Evolutionary conservation across 2,888 invertebrate species (phyloP).

Genomic region (Mycogona germanica): DNA sequence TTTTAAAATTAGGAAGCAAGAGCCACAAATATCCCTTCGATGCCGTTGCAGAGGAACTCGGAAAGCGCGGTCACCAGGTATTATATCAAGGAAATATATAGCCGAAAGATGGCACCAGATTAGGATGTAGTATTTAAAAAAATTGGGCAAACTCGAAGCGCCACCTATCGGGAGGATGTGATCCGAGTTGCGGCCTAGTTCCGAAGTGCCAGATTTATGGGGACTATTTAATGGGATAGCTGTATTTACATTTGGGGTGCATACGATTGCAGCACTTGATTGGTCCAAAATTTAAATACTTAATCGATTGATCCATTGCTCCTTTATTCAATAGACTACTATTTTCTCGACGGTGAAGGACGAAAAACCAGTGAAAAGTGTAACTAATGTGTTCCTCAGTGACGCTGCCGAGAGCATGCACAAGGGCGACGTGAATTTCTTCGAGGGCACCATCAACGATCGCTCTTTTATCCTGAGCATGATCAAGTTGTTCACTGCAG

Average conservation of each 20-base stretch:
- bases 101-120: no score
- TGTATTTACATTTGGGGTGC: no score
- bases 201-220: no score
- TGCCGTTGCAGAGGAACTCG: conserved; percentile 1
- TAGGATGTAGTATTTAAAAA: no score
- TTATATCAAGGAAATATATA: no score
- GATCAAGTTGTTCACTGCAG: neutral
- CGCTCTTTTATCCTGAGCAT: neutral
- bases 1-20: no score
- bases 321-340: neutral
- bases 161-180: no score
- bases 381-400: neutral
- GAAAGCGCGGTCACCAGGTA: conserved; percentile 3
- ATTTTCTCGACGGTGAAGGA: neutral
- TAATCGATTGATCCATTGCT: neutral
- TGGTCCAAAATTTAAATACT: neutral
- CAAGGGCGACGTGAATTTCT: neutral
- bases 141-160: no score
- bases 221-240: no score
- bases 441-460: neutral
- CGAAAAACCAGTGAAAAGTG: neutral
- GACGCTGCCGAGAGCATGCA: neutral
- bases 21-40: conserved; percentile 4
- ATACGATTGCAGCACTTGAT: neutral
- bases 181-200: no score